phyloP scores from a whole-genome alignment of 2,113 vertebrate genomes.

The Elanus axillaris region DNA sequence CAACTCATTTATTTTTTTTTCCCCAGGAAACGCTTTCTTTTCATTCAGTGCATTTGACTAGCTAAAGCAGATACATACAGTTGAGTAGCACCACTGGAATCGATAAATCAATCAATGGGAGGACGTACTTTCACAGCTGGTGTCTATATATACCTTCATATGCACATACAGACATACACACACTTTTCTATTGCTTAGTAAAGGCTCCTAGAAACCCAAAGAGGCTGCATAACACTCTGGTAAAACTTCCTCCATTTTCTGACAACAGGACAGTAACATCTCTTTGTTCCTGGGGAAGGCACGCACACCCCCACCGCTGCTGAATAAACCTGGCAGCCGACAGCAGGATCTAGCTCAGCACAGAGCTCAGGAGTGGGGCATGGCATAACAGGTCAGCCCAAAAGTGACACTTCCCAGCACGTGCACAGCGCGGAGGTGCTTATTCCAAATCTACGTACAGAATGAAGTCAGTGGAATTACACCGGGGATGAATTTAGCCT shows the following conservation, averaged over 20 bases:
- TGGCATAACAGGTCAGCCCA: not conserved
- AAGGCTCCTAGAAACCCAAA: not conserved
- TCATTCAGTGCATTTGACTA: not conserved
- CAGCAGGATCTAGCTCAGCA: not conserved
- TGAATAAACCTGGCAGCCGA: not conserved
- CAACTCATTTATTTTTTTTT: too few relatives aligned
- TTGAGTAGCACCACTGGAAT: not conserved
- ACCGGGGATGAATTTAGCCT: slow-evolving; percentile 38
- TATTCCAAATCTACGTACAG: not conserved
- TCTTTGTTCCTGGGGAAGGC: not conserved
- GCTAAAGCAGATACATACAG: not conserved
- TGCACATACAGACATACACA: not conserved
- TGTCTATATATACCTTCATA: not conserved
- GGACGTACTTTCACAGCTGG: not conserved
- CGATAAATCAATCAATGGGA: not conserved
- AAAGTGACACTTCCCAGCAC: not conserved
- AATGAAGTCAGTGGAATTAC: slow-evolving; percentile 36
- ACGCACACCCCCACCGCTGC: not conserved
- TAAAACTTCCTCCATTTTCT: not conserved
- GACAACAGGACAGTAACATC: not conserved
- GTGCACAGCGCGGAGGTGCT: not conserved
- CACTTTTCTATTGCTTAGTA: rapidly evolving
- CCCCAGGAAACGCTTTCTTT: not conserved
- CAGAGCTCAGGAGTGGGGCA: not conserved
- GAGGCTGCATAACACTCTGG: not conserved